Conservation (phyloP, 2,113 vertebrate species). For the Spermophilus dauricus region DNA sequence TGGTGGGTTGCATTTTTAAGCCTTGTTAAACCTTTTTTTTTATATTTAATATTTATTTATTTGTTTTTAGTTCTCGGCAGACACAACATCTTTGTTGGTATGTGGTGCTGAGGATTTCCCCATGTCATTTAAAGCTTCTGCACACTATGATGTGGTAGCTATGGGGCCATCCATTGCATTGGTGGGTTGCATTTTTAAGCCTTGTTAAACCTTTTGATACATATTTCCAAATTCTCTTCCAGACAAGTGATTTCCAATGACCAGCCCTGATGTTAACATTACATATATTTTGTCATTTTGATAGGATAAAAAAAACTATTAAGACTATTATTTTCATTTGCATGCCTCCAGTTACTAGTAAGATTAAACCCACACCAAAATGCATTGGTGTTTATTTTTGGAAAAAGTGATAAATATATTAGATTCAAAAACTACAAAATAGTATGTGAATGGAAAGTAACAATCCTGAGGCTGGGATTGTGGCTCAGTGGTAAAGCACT, state of each 20-base stretch:
- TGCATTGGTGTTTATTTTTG: conserved; percentile 8
- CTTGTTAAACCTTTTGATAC: neutral
- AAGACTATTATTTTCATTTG: neutral
- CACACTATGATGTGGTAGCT: neutral
- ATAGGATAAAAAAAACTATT: neutral
- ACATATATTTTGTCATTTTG: neutral
- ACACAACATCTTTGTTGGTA: no score
- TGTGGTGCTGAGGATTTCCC: no score
- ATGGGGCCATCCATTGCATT: neutral
- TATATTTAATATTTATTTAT: no score
- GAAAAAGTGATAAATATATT: neutral
- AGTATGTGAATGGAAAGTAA: neutral
- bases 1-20: no score
- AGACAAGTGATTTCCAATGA: neutral
- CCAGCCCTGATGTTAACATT: neutral
- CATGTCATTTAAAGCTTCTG: neutral
- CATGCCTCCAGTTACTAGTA: neutral
- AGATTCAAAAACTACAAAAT: neutral
- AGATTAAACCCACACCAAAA: neutral
- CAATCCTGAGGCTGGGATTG: neutral
- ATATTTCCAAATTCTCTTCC: neutral
- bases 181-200: no score
- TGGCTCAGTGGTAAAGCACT: no score
- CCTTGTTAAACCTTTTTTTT: neutral
- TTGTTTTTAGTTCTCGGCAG: no score